phyloP scores from a whole-genome alignment of 2,888 invertebrate genomes.

The Formica aserva region DNA sequence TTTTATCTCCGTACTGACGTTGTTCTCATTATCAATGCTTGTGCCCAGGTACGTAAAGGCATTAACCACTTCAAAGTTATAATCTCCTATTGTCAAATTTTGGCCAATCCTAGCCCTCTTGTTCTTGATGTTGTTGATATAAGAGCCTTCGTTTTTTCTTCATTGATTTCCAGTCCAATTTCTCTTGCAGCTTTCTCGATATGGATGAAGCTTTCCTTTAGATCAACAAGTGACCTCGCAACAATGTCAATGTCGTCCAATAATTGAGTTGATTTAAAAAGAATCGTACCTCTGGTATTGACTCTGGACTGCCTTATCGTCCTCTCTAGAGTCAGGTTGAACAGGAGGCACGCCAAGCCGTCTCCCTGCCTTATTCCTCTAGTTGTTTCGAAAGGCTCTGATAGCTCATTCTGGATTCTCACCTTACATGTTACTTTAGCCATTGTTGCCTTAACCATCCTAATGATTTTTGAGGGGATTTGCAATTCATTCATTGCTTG shows the following conservation, averaged over 20 bases:
- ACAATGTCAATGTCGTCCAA: too few relatives aligned
- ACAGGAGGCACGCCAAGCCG: background rate
- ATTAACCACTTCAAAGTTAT: background rate
- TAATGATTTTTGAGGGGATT: background rate
- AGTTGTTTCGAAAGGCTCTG: background rate
- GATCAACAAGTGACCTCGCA: too few relatives aligned
- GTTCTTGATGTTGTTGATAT: background rate
- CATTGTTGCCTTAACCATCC: background rate
- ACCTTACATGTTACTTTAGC: background rate
- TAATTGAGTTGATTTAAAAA: too few relatives aligned
- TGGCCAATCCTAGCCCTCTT: background rate
- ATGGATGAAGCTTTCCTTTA: too few relatives aligned
- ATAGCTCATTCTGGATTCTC: background rate
- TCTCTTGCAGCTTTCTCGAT: background rate
- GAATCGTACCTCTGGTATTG: too few relatives aligned
- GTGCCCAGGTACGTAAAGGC: background rate
- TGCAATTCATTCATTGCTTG: background rate
- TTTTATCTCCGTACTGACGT: background rate
- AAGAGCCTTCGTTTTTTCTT: background rate
- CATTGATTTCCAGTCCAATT: background rate
- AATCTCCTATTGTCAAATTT: background rate
- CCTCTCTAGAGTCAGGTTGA: background rate
- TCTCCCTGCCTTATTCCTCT: background rate
- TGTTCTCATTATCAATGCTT: background rate
- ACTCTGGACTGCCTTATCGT: too few relatives aligned